Percentiles rank a stretch among this genome's conserved stretches.
phyloP scores from a whole-genome alignment of 1,140 invertebrate genomes.

The Cardiocondyla obscurior region DNA sequence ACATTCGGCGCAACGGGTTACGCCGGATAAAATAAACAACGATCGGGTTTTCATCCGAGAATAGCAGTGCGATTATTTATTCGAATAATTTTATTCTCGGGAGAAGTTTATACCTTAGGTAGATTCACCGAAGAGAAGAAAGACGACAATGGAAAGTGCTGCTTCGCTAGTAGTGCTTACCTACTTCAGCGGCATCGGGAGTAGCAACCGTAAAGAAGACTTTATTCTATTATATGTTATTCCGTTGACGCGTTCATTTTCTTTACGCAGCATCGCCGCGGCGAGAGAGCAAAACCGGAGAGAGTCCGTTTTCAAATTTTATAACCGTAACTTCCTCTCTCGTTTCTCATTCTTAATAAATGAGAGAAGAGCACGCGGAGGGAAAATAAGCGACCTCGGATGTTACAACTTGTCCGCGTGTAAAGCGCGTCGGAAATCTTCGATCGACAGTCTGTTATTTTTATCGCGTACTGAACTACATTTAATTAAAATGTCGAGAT shows the following conservation, averaged over 20 bases:
- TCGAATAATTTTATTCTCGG: background rate
- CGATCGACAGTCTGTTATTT: background rate
- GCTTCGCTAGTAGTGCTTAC: constrained; percentile 8
- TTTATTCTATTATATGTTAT: constrained; percentile 46
- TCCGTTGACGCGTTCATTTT: background rate
- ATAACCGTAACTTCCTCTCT: background rate
- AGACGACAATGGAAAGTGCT: constrained; percentile 7
- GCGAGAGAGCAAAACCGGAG: background rate
- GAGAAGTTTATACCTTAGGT: background rate
- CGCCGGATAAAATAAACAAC: background rate
- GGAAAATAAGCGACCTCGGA: background rate
- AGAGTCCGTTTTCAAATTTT: background rate
- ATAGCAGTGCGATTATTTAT: background rate
- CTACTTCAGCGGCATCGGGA: constrained; percentile 17
- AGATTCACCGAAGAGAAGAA: background rate
- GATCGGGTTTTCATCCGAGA: constrained; percentile 11
- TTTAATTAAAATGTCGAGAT: background rate
- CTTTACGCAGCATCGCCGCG: background rate
- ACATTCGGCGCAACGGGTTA: background rate
- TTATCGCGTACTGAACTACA: background rate
- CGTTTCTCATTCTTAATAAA: background rate
- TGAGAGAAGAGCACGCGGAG: background rate
- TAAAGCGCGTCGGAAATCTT: background rate
- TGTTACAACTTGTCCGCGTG: background rate
- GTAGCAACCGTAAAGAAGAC: constrained; percentile 14